Evolutionary conservation across 2,797 vertebrate species (phyloP).

Genomic region (Chelonia mydas): DNA sequence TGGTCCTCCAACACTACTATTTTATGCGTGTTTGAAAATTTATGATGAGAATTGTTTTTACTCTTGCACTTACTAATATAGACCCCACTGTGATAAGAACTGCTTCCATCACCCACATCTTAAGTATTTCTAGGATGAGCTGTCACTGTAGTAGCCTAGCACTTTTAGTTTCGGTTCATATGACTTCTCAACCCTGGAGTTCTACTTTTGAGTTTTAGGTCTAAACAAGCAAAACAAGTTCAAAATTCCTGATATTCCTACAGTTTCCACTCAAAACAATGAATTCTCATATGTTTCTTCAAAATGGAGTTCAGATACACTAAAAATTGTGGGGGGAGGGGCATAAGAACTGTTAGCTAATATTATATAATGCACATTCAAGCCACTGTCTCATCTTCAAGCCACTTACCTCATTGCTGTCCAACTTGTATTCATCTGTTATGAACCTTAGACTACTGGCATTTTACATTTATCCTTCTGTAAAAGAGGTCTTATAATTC

Average conservation of each 20-base stretch:
- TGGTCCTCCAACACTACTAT: background rate
- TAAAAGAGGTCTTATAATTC: background rate
- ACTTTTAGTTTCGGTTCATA: background rate
- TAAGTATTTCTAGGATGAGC: background rate
- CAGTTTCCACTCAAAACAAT: background rate
- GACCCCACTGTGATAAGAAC: background rate
- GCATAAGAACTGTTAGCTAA: background rate
- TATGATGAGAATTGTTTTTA: background rate
- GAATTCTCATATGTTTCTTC: background rate
- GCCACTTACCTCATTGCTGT: background rate
- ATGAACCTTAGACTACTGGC: background rate
- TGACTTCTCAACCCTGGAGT: background rate
- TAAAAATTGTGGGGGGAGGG: background rate
- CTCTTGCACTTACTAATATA: background rate
- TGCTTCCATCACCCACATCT: background rate
- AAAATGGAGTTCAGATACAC: background rate
- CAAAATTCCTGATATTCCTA: background rate
- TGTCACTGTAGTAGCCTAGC: background rate
- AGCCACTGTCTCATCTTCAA: background rate
- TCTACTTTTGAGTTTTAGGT: background rate
- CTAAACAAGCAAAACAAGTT: background rate
- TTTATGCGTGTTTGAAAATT: background rate
- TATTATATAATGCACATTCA: background rate
- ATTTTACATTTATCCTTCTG: background rate
- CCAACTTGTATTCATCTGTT: background rate